Evolutionary conservation across 2,888 invertebrate genomes (phyloP).

Genomic region (Eustalomyia histrio): DNA sequence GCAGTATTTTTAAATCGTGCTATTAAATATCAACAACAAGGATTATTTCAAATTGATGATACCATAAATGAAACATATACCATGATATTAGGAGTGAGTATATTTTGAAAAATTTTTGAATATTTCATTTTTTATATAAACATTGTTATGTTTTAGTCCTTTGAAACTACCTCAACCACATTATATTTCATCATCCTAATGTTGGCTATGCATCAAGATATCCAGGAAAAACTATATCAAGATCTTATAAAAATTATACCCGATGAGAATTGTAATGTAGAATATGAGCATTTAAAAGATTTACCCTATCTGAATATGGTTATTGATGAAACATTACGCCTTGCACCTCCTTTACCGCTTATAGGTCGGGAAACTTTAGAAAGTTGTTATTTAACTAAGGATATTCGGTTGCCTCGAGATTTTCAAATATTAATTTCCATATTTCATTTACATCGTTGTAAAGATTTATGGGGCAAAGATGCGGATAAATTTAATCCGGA

Average conservation of each 20-base stretch:
- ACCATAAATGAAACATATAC: constrained; percentile 68
- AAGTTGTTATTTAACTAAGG: constrained; percentile 45
- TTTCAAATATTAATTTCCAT: constrained; percentile 69
- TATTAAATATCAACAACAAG: constrained; percentile 65
- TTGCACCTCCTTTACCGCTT: constrained; percentile 68
- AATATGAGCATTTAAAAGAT: constrained; percentile 63
- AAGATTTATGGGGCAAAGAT: constrained; percentile 69
- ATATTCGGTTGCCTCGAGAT: constrained; percentile 64
- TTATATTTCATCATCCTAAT: constrained; percentile 66
- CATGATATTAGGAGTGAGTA: constrained; percentile 67
- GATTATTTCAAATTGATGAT: constrained; percentile 66
- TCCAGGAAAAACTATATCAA: constrained; percentile 69
- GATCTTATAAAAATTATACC: constrained; percentile 66
- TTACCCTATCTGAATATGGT: constrained; percentile 69
- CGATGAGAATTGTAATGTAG: constrained; percentile 42
- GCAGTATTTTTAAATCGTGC: constrained; percentile 68
- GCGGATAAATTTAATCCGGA: constrained; percentile 71
- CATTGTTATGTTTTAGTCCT: constrained; percentile 62
- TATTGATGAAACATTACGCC: constrained; percentile 69
- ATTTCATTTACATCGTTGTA: constrained; percentile 69
- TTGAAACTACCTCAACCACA: constrained; percentile 69
- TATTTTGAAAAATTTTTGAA: constrained; percentile 30
- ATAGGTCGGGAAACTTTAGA: constrained; percentile 65
- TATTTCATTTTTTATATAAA: background rate
- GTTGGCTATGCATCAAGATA: constrained; percentile 70